Evolutionary conservation across 2,113 vertebrate species (phyloP).

Genomic region (Capreolus pygargus): DNA sequence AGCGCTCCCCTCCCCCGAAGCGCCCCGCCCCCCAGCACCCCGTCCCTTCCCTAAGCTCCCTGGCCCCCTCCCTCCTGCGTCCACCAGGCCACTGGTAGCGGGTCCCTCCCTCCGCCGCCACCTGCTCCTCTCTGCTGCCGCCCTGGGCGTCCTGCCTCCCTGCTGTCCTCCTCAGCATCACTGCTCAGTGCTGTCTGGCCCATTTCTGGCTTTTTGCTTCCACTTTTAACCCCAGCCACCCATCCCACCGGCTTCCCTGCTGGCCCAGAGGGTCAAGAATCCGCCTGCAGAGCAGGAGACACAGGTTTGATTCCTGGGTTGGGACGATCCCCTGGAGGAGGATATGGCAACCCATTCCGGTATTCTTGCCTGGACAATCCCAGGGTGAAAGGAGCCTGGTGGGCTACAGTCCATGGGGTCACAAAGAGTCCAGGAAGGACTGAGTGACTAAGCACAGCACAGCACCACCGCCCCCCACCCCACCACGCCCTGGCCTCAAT

Average conservation of each 20-base stretch:
- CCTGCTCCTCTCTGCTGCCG: neutral
- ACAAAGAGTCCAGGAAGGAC: neutral
- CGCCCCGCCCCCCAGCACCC: neutral
- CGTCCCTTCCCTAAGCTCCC: neutral
- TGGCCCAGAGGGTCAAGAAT: neutral
- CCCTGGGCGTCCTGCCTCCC: neutral
- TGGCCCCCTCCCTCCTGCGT: neutral
- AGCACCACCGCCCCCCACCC: neutral
- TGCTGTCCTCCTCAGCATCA: neutral
- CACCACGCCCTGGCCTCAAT: neutral
- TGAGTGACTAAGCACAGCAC: neutral
- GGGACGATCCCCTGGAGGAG: neutral
- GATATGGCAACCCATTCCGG: neutral
- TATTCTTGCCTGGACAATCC: neutral
- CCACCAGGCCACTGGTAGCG: neutral
- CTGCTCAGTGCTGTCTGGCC: neutral
- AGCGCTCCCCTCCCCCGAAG: rapidly evolving
- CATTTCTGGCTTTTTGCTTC: neutral
- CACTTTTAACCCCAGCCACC: neutral
- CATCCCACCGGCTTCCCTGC: neutral
- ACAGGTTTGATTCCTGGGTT: neutral
- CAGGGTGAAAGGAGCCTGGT: neutral
- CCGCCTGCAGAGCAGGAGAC: neutral
- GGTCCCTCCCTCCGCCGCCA: neutral
- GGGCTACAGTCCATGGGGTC: neutral